Evolutionary conservation across 2,113 vertebrate genomes (phyloP), one percentile per base, ranked within the genome.

Genomic region (Dendrocopos noguchii): DNA sequence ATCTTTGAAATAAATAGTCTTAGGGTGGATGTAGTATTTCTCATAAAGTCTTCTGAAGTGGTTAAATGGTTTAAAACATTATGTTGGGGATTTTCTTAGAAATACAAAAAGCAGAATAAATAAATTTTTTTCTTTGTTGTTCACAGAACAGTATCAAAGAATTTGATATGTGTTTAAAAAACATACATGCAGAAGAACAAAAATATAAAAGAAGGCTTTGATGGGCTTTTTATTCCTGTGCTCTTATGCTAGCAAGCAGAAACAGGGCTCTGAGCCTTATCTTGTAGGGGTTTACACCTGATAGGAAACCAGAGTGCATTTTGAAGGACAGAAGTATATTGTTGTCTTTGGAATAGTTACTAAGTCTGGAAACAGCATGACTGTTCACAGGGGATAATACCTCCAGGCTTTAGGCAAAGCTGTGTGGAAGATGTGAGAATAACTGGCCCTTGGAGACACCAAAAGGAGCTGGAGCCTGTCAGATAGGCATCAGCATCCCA

Each of bases 211-310:
- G 50, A 74, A 52, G 31, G 8, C 75, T 91, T 94, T 93, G 61
- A 74, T 71, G 3, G 52, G 44, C 44, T 57, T 56, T 47, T 39
- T 47, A 33, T 14, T 9, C 0, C 21, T 12, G 7, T 7, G 6
- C 17, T 80, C 7, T 59, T 28, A 22, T 13, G 8, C 9, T 76
- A 64, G 25, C 15, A 22, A 25, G 47, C 65, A 93, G 88, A 46
- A 93, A 67, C 8, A 68, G 60, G 47, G n/a, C 44, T 76, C 72
- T 93, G 68, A 81, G 67, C 56, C 55, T 93, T 94, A 91, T 94
- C 89, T 92, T 73, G 34, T 19, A 77, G 67, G 85, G 74, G 80
- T 95, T 95, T 95, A 82, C 86, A 90, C 91, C 88, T 95, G 93
- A 90, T 95, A 84, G 57, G 53, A 81, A 94, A 77, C 46, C 68